Evolutionary conservation across 2,113 vertebrate genomes (phyloP).

Genomic region (Spermophilus dauricus): DNA sequence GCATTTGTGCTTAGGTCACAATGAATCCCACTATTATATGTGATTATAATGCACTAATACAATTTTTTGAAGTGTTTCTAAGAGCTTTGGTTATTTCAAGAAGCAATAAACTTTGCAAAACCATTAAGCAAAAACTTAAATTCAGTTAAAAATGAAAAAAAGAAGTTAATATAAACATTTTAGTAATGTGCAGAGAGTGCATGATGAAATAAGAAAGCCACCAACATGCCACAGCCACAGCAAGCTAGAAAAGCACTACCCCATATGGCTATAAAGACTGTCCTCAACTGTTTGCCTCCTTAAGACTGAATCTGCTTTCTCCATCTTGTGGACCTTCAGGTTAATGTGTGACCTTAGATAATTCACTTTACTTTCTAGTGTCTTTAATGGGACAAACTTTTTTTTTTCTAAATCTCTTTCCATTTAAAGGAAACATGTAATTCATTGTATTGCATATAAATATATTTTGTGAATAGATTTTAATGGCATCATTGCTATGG

Average conservation of each 20-base stretch:
- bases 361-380: neutral
- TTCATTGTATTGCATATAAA: neutral
- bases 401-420: neutral
- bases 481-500: conserved; percentile 5
- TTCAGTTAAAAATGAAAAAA: conserved; percentile 30
- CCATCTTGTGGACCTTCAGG: neutral
- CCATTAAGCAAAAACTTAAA: neutral
- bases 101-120: neutral
- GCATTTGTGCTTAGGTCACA: too few relatives aligned
- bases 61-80: neutral
- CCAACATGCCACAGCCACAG: neutral
- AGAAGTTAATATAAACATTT: neutral
- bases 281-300: neutral
- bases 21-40: too few relatives aligned
- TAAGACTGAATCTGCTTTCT: neutral
- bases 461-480: conserved; percentile 29
- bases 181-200: neutral
- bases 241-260: neutral
- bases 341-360: neutral
- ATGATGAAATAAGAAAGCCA: conserved; percentile 3
- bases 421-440: neutral
- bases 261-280: neutral
- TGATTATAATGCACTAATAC: too few relatives aligned
- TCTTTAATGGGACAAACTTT: neutral
- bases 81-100: neutral